A percentile compares a stretch with the other conserved stretches of the same genome.
Conservation (phyloP, 2,888 invertebrate species). For the Apamea monoglypha region DNA sequence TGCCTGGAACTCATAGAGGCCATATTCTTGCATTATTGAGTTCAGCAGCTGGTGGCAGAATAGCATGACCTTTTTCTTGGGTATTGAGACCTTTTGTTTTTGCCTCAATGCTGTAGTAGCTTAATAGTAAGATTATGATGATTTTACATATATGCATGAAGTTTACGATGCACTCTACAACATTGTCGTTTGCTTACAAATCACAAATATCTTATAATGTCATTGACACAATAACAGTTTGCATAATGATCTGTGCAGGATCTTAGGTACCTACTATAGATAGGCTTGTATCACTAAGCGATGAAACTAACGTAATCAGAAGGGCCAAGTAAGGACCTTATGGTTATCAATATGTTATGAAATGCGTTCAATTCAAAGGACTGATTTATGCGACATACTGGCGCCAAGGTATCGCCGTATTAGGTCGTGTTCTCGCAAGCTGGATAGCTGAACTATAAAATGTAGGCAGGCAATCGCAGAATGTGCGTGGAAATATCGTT, state of each 20-base stretch:
- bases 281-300: slow-evolving; percentile 5
- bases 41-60: background rate
- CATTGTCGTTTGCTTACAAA: slow-evolving; percentile 27
- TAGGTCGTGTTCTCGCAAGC: slow-evolving; percentile 38
- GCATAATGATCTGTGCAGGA: slow-evolving; percentile 17
- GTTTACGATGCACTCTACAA: slow-evolving; percentile 11
- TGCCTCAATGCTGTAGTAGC: background rate
- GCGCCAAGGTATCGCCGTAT: slow-evolving; percentile 50
- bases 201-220: slow-evolving; percentile 13
- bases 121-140: background rate
- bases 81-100: background rate
- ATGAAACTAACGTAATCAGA: slow-evolving; percentile 35
- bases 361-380: slow-evolving; percentile 39
- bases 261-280: background rate
- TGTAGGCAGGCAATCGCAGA: slow-evolving; percentile 18
- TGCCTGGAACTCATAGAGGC: no score
- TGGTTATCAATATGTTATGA: slow-evolving; percentile 53
- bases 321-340: slow-evolving; percentile 20
- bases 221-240: slow-evolving; percentile 36
- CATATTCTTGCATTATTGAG: background rate
- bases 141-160: background rate
- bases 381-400: slow-evolving; percentile 52
- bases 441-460: slow-evolving; percentile 20
- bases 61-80: background rate
- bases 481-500: slow-evolving; percentile 29